These are phyloP conservation scores for Drosophila kohkoa DNA, from an alignment of 1,140 invertebrate species.

Conservation along the genomic window DNA sequence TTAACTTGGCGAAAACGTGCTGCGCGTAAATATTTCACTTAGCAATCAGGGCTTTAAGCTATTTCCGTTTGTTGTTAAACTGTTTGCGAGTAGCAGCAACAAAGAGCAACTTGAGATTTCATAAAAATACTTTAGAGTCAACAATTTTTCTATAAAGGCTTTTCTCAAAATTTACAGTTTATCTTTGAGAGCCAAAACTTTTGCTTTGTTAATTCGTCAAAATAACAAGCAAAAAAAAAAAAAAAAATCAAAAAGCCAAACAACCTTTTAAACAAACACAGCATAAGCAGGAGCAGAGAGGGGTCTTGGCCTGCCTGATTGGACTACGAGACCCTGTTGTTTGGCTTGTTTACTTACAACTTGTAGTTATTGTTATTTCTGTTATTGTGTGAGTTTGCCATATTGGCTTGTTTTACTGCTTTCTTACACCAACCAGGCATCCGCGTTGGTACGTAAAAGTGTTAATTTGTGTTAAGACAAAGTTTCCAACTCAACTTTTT, in stretches of 20 bases:
- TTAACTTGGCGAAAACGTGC: background rate
- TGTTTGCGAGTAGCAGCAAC: constrained; percentile 27
- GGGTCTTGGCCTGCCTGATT: constrained; percentile 10
- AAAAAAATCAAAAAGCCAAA: constrained; percentile 12
- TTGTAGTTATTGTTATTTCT: constrained; percentile 28
- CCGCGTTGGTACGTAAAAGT: constrained; percentile 41
- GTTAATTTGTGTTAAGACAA: constrained; percentile 46
- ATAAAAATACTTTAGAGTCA: constrained; percentile 66
- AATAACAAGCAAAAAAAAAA: constrained; percentile 2
- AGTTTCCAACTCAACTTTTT: constrained; percentile 14
- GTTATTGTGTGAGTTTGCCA: constrained; percentile 6
- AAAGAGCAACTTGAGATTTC: constrained; percentile 50
- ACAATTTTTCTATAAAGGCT: constrained; percentile 36
- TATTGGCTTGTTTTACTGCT: constrained; percentile 16
- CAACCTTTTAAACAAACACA: background rate
- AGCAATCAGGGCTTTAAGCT: constrained; percentile 46
- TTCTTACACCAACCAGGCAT: constrained; percentile 6
- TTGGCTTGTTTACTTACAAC: constrained; percentile 18
- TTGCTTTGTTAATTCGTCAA: constrained; percentile 12
- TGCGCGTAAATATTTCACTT: constrained; percentile 15
- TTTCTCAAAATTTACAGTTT: constrained; percentile 60
- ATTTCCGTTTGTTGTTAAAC: constrained; percentile 24
- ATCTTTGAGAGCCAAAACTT: constrained; percentile 47
- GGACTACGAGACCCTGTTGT: constrained; percentile 2
- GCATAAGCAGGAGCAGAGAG: background rate